Evolutionary conservation across 2,797 vertebrate genomes (phyloP).

Genomic region (Eurystomus glaucurus): DNA sequence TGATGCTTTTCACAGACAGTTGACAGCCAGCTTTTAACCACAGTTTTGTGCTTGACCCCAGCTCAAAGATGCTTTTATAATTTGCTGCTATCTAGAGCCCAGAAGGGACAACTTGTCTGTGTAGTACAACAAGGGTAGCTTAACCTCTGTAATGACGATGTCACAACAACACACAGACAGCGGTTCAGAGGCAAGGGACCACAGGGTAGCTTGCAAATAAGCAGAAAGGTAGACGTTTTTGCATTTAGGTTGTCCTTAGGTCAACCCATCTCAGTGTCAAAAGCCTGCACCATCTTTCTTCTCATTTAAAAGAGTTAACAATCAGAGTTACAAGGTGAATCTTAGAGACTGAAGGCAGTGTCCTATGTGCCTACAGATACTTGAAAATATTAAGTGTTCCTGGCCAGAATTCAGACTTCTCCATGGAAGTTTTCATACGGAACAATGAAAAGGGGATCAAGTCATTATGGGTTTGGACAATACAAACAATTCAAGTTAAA

Average conservation of each 20-base stretch:
- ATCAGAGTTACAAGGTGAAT: not conserved
- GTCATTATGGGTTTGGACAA: not conserved
- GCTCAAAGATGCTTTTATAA: not conserved
- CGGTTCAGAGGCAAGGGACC: not conserved
- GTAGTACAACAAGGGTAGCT: not conserved
- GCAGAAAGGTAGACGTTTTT: not conserved
- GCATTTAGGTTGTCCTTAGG: not conserved
- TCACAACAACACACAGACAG: not conserved
- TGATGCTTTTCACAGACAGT: not conserved
- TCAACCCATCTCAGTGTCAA: not conserved
- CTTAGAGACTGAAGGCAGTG: not conserved
- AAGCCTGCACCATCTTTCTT: not conserved
- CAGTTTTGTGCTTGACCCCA: not conserved
- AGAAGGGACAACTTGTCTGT: not conserved
- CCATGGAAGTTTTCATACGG: not conserved
- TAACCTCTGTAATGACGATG: not conserved
- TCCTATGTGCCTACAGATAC: not conserved
- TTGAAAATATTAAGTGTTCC: not conserved
- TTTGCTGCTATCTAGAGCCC: not conserved
- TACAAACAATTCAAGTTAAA: constrained; percentile 24
- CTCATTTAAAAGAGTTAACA: not conserved
- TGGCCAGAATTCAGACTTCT: not conserved
- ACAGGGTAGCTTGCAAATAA: not conserved
- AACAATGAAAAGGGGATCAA: not conserved
- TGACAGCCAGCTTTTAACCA: not conserved